Conservation (phyloP, 2,888 invertebrate species). For the Lepeophtheirus nordmannii region DNA sequence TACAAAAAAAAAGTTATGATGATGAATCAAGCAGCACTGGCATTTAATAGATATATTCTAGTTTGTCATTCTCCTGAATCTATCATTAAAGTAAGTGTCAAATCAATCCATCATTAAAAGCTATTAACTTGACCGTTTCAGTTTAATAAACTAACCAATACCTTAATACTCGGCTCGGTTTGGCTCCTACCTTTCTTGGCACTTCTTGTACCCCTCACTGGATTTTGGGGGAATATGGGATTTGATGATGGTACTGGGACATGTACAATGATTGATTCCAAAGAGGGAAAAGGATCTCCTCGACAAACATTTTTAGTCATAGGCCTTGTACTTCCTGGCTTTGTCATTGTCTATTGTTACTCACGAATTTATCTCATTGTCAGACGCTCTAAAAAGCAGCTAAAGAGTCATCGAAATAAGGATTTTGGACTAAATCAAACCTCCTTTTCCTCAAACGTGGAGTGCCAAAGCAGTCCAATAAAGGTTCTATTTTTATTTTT, state of each 20-base stretch:
- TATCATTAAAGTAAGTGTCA: not conserved
- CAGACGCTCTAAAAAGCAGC: not conserved
- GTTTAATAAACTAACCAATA: constrained; percentile 1
- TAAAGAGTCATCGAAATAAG: not conserved
- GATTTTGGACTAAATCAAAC: too few relatives aligned
- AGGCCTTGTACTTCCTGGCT: not conserved
- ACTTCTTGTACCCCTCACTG: constrained; percentile 7
- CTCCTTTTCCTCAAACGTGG: too few relatives aligned
- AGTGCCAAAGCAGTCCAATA: too few relatives aligned
- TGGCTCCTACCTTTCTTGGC: not conserved
- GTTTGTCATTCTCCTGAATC: constrained; percentile 7
- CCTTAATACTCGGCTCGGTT: not conserved
- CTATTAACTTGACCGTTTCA: not conserved
- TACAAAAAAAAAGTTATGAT: constrained; percentile 14
- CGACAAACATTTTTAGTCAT: not conserved
- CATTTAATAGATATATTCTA: constrained; percentile 11
- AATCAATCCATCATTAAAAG: not conserved
- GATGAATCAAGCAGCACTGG: constrained; percentile 8
- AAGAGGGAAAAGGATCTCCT: not conserved
- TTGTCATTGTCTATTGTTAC: constrained; percentile 7
- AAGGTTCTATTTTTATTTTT: not conserved
- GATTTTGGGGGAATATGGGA: constrained; percentile 6
- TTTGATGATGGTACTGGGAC: constrained; percentile 17
- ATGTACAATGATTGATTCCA: not conserved
- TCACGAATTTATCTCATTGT: constrained; percentile 3